Evolutionary conservation across 2,113 vertebrate genomes (phyloP).

Genomic region (Leiothrix lutea): DNA sequence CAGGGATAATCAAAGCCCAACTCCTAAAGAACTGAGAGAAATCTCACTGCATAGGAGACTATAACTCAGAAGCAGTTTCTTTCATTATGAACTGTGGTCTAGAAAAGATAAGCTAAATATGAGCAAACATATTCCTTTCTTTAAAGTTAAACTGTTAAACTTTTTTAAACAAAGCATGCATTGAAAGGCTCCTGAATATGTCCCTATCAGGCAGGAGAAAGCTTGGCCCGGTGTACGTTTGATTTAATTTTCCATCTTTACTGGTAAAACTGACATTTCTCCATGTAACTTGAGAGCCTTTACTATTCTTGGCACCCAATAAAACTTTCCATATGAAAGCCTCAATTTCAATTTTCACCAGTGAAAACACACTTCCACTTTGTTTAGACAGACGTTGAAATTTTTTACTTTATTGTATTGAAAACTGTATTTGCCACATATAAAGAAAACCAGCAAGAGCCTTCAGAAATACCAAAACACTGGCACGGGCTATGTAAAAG

Average conservation of each 20-base stretch:
- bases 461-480: not conserved
- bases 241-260: slow-evolving; percentile 52
- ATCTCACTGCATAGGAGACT: not conserved
- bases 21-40: not conserved
- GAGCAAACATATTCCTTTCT: not conserved
- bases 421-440: not conserved
- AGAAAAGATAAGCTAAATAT: not conserved
- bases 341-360: slow-evolving; percentile 33
- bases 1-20: not conserved
- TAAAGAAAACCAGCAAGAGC: not conserved
- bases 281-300: slow-evolving; percentile 30
- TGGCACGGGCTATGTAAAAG: not conserved
- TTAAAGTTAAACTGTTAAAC: not conserved
- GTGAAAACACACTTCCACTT: slow-evolving; percentile 25
- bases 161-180: slow-evolving; percentile 28
- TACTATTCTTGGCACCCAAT: slow-evolving; percentile 42
- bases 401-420: slow-evolving; percentile 3
- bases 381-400: not conserved
- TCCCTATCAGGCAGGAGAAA: slow-evolving; percentile 26
- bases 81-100: not conserved
- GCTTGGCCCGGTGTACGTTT: not conserved
- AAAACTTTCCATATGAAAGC: slow-evolving; percentile 36
- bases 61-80: not conserved
- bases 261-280: slow-evolving; percentile 40
- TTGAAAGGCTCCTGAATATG: slow-evolving; percentile 22